Base-by-base conservation (phyloP, 2,888 invertebrate species). In the Chirona hameri region DNA sequence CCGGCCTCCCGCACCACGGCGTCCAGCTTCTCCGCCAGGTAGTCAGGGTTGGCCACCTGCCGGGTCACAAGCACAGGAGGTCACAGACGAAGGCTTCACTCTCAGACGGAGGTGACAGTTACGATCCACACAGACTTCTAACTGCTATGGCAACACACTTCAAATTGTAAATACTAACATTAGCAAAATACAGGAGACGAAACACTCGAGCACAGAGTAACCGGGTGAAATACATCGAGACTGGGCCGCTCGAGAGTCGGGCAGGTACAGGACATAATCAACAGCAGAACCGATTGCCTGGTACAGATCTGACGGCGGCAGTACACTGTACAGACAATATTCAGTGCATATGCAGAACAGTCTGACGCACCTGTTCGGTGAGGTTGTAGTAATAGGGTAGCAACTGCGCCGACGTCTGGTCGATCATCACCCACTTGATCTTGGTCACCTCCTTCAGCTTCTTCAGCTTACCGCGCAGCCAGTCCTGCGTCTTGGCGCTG, bases 261-360 rank as follows among this genome's bases (percentile, higher is more conserved):
- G n/a, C n/a, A n/a, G n/a, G n/a, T n/a, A n/a, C n/a, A n/a, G n/a
- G n/a, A n/a, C n/a, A n/a, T n/a, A n/a, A n/a, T n/a, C n/a, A n/a
- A n/a, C n/a, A n/a, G n/a, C n/a, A n/a, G n/a, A 57, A 4, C 4
- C 18, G 18, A 57, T 57, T 57, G 4, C 57, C 12, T 10, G 87
- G 95, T 95, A 85, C 93, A 92, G 86, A 97, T 96, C 0, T 96
- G 95, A n/a, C n/a, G n/a, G n/a, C n/a, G n/a, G n/a, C n/a, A n/a
- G n/a, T n/a, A n/a, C n/a, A n/a, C n/a, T n/a, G n/a, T n/a, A n/a
- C n/a, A n/a, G n/a, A n/a, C n/a, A n/a, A n/a, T n/a, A n/a, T n/a
- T n/a, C n/a, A n/a, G n/a, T n/a, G n/a, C n/a, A n/a, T n/a, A n/a
- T n/a, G n/a, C n/a, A n/a, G n/a, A n/a, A n/a, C n/a, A n/a, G n/a